Percentiles rank a stretch among this genome's conserved stretches.
These are phyloP conservation scores for Tribolium madens DNA, from an alignment of 1,140 invertebrate species.

Conservation along the genomic window DNA sequence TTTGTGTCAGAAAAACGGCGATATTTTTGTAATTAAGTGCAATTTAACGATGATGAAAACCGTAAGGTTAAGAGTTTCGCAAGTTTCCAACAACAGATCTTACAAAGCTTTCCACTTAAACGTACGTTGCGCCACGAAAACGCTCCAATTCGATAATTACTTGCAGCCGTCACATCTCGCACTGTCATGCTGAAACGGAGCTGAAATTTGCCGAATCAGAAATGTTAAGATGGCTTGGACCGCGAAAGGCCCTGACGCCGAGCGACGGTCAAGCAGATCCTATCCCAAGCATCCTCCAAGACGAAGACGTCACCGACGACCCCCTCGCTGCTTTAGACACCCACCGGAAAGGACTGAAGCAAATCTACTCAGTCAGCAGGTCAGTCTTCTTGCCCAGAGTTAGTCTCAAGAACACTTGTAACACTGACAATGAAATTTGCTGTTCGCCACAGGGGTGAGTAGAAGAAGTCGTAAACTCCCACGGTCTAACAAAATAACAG, in stretches of 20 bases:
- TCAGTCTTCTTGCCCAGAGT: slow-evolving; percentile 53
- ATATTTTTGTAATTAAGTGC: slow-evolving; percentile 28
- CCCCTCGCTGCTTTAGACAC: slow-evolving; percentile 42
- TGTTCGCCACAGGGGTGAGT: slow-evolving; percentile 42
- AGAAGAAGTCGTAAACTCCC: background rate
- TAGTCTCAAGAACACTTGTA: slow-evolving; percentile 41
- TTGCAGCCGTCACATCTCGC: slow-evolving; percentile 5
- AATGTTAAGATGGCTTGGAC: slow-evolving; percentile 50
- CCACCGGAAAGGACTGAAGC: slow-evolving; percentile 1
- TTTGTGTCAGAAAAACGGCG: background rate
- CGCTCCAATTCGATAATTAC: slow-evolving; percentile 3
- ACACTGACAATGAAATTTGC: slow-evolving; percentile 10
- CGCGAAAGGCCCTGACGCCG: slow-evolving; percentile 42
- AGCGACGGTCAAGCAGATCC: slow-evolving; percentile 32
- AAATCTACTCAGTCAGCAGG: slow-evolving; percentile 57
- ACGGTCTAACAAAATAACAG: background rate
- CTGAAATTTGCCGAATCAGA: slow-evolving; percentile 35
- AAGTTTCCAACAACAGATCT: slow-evolving; percentile 1
- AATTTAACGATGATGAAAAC: slow-evolving; percentile 26
- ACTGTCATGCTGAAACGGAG: slow-evolving; percentile 17
- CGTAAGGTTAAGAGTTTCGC: background rate
- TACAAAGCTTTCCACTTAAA: slow-evolving; percentile 15
- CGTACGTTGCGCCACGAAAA: background rate
- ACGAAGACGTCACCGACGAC: slow-evolving; percentile 48
- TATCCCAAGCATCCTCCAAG: slow-evolving; percentile 16